phyloP scores from a whole-genome alignment of 1,140 invertebrate genomes.

The Thaumatotibia leucotreta region DNA sequence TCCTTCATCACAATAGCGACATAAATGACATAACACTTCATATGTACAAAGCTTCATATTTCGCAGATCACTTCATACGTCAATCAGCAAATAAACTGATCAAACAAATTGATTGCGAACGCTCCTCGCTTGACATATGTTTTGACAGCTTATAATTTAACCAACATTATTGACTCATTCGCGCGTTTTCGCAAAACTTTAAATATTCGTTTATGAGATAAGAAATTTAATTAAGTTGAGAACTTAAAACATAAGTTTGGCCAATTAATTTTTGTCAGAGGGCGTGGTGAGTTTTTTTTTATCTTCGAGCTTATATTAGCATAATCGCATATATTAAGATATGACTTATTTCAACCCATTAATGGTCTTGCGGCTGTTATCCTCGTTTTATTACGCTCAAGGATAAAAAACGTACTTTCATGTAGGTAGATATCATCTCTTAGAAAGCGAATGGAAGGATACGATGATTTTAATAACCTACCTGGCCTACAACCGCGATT shows the following conservation, averaged over 20 bases:
- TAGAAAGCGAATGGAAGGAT: too few species aligned
- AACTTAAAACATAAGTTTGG: not conserved
- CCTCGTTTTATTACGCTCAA: too few species aligned
- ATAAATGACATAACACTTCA: not conserved
- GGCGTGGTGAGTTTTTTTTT: not conserved
- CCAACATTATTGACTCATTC: not conserved
- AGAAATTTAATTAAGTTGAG: constrained; percentile 8
- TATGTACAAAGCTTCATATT: not conserved
- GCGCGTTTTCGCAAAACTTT: not conserved
- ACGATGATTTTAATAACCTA: too few species aligned
- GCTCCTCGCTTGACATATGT: not conserved
- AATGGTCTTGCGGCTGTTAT: not conserved
- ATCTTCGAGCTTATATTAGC: not conserved
- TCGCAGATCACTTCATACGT: not conserved
- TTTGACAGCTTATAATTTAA: constrained; percentile 6
- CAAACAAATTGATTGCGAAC: constrained; percentile 2
- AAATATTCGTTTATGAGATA: not conserved
- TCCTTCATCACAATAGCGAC: not conserved
- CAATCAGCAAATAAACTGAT: not conserved
- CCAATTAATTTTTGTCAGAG: not conserved
- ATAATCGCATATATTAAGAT: not conserved
- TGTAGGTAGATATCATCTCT: too few species aligned
- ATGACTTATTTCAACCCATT: not conserved
- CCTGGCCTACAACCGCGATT: too few species aligned
- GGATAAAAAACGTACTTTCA: too few species aligned